Conservation (phyloP, 2,888 invertebrate species). For the Vesta saturnalis region DNA sequence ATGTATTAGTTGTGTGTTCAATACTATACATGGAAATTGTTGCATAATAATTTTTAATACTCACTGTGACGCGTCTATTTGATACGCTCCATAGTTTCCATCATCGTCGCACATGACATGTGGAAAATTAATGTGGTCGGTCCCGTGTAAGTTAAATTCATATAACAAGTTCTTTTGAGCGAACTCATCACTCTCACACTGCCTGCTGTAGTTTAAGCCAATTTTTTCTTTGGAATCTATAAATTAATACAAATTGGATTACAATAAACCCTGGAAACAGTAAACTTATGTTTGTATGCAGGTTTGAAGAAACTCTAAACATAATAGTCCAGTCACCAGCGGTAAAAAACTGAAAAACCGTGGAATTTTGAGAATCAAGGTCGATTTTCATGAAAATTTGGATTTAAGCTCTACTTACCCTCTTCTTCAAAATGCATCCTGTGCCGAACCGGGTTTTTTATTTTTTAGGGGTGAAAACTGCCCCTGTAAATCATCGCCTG, state of each 20-base stretch:
- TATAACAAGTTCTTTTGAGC: constrained; percentile 65
- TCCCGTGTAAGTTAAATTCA: constrained; percentile 70
- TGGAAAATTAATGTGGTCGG: constrained; percentile 65
- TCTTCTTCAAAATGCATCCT: too few relatives aligned
- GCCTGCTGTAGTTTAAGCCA: constrained; percentile 70
- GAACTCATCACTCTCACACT: constrained; percentile 73
- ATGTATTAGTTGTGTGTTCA: not conserved
- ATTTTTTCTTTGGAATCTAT: constrained; percentile 62
- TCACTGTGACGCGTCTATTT: constrained; percentile 67
- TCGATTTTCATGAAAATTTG: too few relatives aligned
- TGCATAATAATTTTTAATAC: constrained; percentile 47
- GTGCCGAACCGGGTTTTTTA: too few relatives aligned
- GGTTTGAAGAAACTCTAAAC: too few relatives aligned
- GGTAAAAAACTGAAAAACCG: too few relatives aligned
- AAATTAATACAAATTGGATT: not conserved
- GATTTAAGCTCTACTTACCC: too few relatives aligned
- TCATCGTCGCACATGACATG: constrained; percentile 71
- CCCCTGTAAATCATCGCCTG: too few relatives aligned
- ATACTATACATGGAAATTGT: not conserved
- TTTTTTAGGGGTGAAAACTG: too few relatives aligned
- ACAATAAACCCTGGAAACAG: too few relatives aligned
- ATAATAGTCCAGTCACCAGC: too few relatives aligned
- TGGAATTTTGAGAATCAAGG: too few relatives aligned
- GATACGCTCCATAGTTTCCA: constrained; percentile 70
- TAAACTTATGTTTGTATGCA: too few relatives aligned